A percentile compares a stretch with the other conserved stretches of the same genome.
These are phyloP conservation scores for Orthonychiurus folsomi DNA, from an alignment of 2,888 invertebrate species.

Conservation along the genomic window DNA sequence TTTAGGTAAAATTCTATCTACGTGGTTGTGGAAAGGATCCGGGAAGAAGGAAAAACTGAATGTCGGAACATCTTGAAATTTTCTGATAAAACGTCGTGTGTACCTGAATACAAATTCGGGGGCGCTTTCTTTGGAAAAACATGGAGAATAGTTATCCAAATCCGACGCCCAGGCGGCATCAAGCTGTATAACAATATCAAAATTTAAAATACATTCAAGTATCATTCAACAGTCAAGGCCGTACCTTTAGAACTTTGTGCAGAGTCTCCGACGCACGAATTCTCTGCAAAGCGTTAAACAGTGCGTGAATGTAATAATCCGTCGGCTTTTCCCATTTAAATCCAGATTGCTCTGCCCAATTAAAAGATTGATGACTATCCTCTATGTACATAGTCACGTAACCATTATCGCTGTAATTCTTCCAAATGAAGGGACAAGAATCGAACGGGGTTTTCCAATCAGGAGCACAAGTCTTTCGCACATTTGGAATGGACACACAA, in stretches of 20 bases:
- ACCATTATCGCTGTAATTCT: slow-evolving; percentile 57
- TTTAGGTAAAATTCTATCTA: too few relatives aligned
- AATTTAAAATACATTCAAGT: too few relatives aligned
- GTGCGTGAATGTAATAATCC: slow-evolving; percentile 69
- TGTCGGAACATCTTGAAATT: slow-evolving; percentile 51
- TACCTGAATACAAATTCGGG: slow-evolving; percentile 58
- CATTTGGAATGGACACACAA: slow-evolving; percentile 42
- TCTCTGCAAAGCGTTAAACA: slow-evolving; percentile 52
- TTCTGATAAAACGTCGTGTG: slow-evolving; percentile 57
- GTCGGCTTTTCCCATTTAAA: slow-evolving; percentile 65
- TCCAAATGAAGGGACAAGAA: slow-evolving; percentile 66
- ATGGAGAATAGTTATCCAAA: slow-evolving; percentile 5
- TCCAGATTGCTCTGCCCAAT: slow-evolving; percentile 57
- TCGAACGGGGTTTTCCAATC: slow-evolving; percentile 50
- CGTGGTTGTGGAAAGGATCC: slow-evolving; percentile 58
- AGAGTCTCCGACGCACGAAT: too few relatives aligned
- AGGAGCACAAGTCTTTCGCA: slow-evolving; percentile 30
- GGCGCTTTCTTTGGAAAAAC: slow-evolving; percentile 12
- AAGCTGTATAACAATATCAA: too few relatives aligned
- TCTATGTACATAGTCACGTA: slow-evolving; percentile 73
- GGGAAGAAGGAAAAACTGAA: slow-evolving; percentile 77
- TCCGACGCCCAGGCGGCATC: not conserved
- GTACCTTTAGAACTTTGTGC: too few relatives aligned
- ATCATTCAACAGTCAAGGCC: too few relatives aligned
- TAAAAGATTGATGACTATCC: slow-evolving; percentile 63